Evolutionary conservation across 2,797 vertebrate species (phyloP).

Genomic region (Labroides dimidiatus): DNA sequence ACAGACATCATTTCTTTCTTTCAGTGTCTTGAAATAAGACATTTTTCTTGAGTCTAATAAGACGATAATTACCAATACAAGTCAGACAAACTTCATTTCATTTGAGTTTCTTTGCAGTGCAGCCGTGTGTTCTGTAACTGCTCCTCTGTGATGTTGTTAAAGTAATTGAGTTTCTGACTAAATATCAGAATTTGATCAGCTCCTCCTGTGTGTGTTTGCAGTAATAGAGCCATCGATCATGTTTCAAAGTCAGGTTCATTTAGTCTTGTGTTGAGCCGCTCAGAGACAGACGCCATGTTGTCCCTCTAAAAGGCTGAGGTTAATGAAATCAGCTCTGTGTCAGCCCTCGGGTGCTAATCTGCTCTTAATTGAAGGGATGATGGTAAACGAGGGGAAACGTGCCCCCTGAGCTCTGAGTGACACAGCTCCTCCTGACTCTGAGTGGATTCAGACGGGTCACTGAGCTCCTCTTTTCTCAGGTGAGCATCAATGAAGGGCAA

Average conservation of each 20-base stretch:
- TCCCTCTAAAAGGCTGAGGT: constrained; percentile 72
- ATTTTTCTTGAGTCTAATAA: no score
- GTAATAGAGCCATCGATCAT: constrained; percentile 19
- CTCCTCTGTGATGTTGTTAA: no score
- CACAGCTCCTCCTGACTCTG: constrained; percentile 74
- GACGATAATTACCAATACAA: no score
- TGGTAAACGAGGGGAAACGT: constrained; percentile 73
- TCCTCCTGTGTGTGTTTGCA: no score
- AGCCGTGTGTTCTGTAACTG: no score
- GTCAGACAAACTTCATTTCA: no score
- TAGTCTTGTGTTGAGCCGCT: constrained; percentile 50
- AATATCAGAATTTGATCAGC: no score
- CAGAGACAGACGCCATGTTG: constrained; percentile 66
- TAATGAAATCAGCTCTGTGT: constrained; percentile 82
- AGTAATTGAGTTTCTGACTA: no score
- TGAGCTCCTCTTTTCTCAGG: constrained; percentile 59
- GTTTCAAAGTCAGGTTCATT: constrained; percentile 19
- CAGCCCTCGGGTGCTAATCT: constrained; percentile 81
- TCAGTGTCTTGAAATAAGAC: no score
- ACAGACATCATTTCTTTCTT: no score
- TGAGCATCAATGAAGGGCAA: constrained; percentile 23
- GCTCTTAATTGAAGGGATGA: constrained; percentile 79
- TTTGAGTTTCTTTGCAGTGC: no score
- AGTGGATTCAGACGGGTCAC: constrained; percentile 75
- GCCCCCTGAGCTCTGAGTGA: constrained; percentile 76